phyloP scores from a whole-genome alignment of 2,888 invertebrate genomes.

The Graphium colonna region DNA sequence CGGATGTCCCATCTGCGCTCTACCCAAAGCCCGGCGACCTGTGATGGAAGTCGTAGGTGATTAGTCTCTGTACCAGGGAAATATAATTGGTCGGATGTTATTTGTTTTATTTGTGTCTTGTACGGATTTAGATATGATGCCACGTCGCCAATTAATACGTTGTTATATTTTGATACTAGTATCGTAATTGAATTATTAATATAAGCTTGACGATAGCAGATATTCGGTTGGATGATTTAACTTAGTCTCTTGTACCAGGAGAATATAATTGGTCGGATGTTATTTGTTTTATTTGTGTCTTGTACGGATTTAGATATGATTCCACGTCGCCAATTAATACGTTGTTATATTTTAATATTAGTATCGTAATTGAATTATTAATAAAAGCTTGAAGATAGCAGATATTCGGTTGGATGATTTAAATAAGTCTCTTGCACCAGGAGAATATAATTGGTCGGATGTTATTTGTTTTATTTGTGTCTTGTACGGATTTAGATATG shows the following conservation, averaged over 20 bases:
- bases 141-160: slow-evolving; percentile 5
- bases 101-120: too few species aligned
- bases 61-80: slow-evolving; percentile 22
- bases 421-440: slow-evolving; percentile 23
- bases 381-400: too few species aligned
- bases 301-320: neutral
- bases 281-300: too few species aligned
- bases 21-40: slow-evolving; percentile 59
- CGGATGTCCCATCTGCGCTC: slow-evolving; percentile 77
- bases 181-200: too few species aligned
- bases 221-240: too few species aligned
- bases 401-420: too few species aligned
- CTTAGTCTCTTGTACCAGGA: slow-evolving; percentile 22
- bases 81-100: slow-evolving; percentile 13
- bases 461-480: too few species aligned
- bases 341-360: too few species aligned
- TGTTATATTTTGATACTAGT: too few species aligned
- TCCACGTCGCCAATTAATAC: slow-evolving; percentile 10
- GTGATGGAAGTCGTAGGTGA: slow-evolving; percentile 44
- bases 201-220: too few species aligned
- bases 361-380: too few species aligned
- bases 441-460: slow-evolving; percentile 17
- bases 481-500: too few species aligned
- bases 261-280: slow-evolving; percentile 17
- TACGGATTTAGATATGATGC: neutral